These are phyloP conservation scores for Ellobium chinense DNA, from an alignment of 2,888 invertebrate genomes.

Conservation along the genomic window DNA sequence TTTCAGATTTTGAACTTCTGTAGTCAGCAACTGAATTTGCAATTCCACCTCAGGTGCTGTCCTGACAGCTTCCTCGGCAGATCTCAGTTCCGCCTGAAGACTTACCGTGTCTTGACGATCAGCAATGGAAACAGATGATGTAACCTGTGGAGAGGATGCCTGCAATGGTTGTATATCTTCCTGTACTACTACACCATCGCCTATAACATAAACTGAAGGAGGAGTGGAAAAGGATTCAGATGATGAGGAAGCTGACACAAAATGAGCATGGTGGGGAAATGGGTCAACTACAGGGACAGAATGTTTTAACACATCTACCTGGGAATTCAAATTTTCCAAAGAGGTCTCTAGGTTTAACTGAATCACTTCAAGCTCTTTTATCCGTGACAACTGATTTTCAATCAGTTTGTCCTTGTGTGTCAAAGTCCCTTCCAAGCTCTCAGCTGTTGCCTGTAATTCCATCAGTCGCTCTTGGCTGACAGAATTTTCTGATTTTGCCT, in stretches of 20 bases:
- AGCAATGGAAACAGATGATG: background rate
- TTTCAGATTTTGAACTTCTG: conserved; percentile 9
- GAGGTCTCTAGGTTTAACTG: conserved; percentile 21
- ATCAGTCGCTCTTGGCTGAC: conserved; percentile 13
- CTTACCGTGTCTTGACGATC: background rate
- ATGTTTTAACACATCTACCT: conserved; percentile 27
- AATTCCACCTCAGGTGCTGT: background rate
- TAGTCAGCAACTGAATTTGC: background rate
- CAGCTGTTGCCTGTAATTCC: conserved; percentile 16
- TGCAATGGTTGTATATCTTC: conserved; percentile 24
- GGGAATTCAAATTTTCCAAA: background rate
- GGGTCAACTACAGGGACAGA: background rate
- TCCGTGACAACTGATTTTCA: conserved; percentile 36
- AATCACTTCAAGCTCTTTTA: conserved; percentile 39
- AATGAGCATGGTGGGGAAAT: background rate
- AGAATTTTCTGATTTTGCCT: background rate
- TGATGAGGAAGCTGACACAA: conserved; percentile 24
- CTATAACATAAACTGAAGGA: conserved; percentile 19
- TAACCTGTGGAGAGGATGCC: conserved; percentile 37
- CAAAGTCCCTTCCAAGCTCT: conserved; percentile 46
- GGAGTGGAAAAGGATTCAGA: conserved; percentile 15
- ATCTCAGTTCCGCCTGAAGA: conserved; percentile 25
- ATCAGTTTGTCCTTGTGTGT: conserved; percentile 47
- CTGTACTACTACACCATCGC: conserved; percentile 13
- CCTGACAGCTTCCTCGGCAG: background rate